A percentile compares a stretch with the other conserved stretches of the same genome.
These are phyloP conservation scores for Antedon bifida DNA, from an alignment of 35 echinoderm and acorn worm genomes.

Conservation along the genomic window DNA sequence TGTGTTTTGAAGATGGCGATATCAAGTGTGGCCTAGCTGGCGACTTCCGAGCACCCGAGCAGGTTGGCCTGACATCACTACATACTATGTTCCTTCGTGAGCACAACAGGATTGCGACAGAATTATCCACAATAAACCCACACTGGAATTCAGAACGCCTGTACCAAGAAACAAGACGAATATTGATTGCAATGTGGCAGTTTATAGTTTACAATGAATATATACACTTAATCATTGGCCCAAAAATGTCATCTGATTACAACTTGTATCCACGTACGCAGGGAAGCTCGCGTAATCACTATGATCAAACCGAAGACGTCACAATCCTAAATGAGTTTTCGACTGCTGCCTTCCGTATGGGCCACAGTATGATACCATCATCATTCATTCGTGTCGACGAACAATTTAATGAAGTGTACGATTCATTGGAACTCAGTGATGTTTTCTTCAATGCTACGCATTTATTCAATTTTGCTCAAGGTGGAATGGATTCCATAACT, in stretches of 20 bases:
- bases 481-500: slow-evolving; percentile 57
- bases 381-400: slow-evolving; percentile 11
- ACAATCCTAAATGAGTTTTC: slow-evolving; percentile 48
- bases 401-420: slow-evolving; percentile 8
- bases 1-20: slow-evolving; percentile 29
- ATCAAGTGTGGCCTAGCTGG: slow-evolving; percentile 47
- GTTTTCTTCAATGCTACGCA: slow-evolving; percentile 82
- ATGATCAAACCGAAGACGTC: slow-evolving; percentile 32
- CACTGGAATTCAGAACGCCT: slow-evolving; percentile 53
- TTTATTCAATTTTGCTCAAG: slow-evolving; percentile 30
- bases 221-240: slow-evolving; percentile 52
- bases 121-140: slow-evolving; percentile 31
- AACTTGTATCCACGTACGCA: neutral
- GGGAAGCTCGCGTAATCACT: slow-evolving; percentile 12
- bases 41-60: slow-evolving; percentile 62
- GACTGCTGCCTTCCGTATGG: slow-evolving; percentile 50
- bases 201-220: slow-evolving; percentile 74
- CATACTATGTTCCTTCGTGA: slow-evolving; percentile 64
- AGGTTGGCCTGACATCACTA: slow-evolving; percentile 48
- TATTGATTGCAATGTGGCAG: slow-evolving; percentile 56
- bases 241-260: neutral
- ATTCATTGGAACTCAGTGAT: neutral
- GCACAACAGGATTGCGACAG: slow-evolving; percentile 52
- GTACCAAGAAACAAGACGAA: slow-evolving; percentile 49
- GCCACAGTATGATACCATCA: slow-evolving; percentile 59